Evolutionary conservation across 2,113 vertebrate genomes (phyloP).

Genomic region (Phalacrocorax pelagicus): DNA sequence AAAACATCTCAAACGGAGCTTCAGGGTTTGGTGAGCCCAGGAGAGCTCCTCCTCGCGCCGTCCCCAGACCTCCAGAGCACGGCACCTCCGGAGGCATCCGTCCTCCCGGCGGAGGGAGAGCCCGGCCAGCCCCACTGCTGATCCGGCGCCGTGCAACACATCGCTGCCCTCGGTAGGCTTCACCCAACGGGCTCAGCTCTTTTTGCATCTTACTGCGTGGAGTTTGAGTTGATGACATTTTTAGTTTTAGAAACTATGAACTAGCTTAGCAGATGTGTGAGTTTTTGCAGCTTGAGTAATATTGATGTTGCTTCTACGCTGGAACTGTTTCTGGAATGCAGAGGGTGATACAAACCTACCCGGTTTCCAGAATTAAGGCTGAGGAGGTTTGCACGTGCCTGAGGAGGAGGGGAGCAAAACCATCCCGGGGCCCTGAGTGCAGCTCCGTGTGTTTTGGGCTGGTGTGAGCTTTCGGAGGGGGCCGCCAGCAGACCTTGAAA

Average conservation of each 20-base stretch:
- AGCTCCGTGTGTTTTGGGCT: neutral
- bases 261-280: neutral
- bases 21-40: neutral
- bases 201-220: accelerated
- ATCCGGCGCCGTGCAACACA: accelerated
- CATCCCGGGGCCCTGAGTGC: accelerated
- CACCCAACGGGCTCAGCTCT: accelerated
- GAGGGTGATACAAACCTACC: neutral
- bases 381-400: neutral
- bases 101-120: neutral
- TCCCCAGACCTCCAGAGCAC: neutral
- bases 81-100: accelerated
- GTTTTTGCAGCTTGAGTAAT: neutral
- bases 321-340: neutral
- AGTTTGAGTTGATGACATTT: neutral
- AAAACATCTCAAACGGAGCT: neutral
- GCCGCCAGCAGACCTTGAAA: neutral
- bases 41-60: accelerated
- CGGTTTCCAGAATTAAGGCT: neutral
- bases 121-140: neutral
- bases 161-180: neutral
- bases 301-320: neutral
- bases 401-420: neutral
- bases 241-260: neutral
- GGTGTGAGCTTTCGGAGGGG: neutral